Conservation (phyloP, 2,888 invertebrate genomes). For the Stictocephala bisonia region DNA sequence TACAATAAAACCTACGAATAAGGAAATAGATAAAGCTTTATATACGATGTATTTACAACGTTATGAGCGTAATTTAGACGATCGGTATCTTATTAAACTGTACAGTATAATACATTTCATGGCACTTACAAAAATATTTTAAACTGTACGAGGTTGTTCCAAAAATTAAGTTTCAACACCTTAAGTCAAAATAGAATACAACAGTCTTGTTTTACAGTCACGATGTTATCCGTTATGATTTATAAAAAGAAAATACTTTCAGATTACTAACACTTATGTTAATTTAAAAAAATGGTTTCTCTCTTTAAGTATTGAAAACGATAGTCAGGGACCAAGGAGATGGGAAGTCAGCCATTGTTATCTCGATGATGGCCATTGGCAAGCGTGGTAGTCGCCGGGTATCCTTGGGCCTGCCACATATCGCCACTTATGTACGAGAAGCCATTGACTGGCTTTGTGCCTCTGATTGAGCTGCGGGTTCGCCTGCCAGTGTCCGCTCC, state of each 20-base stretch:
- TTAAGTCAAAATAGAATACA: too few species aligned
- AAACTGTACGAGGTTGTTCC: too few species aligned
- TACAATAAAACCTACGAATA: not conserved
- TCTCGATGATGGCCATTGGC: slow-evolving; percentile 37
- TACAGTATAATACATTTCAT: slow-evolving; percentile 29
- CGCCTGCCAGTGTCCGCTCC: slow-evolving; percentile 64
- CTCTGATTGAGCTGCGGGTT: slow-evolving; percentile 68
- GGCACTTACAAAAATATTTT: slow-evolving; percentile 40
- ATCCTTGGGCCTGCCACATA: slow-evolving; percentile 41
- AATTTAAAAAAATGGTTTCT: too few species aligned
- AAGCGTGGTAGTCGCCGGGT: not conserved
- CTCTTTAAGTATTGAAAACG: not conserved
- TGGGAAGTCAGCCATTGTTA: not conserved
- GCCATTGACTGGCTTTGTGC: slow-evolving; percentile 77
- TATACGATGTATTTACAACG: slow-evolving; percentile 17
- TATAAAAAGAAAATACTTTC: too few species aligned
- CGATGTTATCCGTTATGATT: too few species aligned
- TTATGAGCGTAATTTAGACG: slow-evolving; percentile 11
- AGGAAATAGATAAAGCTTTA: not conserved
- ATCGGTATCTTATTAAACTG: slow-evolving; percentile 13
- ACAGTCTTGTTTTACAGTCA: too few species aligned
- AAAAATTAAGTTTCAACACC: too few species aligned
- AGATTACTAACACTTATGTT: too few species aligned
- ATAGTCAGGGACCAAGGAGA: not conserved
- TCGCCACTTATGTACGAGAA: slow-evolving; percentile 82